phyloP scores from a whole-genome alignment of 2,888 invertebrate species.

The Diadegma fenestrale region DNA sequence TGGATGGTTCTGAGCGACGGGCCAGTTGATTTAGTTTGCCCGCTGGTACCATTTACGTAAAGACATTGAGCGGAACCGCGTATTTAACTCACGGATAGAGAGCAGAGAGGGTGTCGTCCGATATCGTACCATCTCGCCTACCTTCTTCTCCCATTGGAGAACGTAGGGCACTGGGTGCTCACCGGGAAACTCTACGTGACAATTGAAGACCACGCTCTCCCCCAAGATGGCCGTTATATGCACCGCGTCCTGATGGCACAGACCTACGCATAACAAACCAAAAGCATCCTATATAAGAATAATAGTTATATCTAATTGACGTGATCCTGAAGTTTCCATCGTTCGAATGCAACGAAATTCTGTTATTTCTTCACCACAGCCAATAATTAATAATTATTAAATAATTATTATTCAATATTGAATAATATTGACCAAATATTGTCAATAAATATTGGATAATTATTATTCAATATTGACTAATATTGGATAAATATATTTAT shows the following conservation, averaged over 20 bases:
- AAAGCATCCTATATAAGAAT: background rate
- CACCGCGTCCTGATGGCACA: slow-evolving; percentile 95
- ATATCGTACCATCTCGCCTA: slow-evolving; percentile 98
- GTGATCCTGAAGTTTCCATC: no score
- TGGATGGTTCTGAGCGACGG: background rate
- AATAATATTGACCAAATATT: no score
- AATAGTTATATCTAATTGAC: no score
- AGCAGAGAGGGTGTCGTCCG: slow-evolving; percentile 84
- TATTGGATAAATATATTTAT: background rate
- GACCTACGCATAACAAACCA: slow-evolving; percentile 85
- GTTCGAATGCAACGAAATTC: no score
- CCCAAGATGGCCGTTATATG: slow-evolving; percentile 99
- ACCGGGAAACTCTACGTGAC: slow-evolving; percentile 98
- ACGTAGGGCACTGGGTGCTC: slow-evolving; percentile 98
- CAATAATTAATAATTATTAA: no score
- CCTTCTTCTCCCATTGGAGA: slow-evolving; percentile 99
- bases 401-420: no score
- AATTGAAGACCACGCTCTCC: slow-evolving; percentile 98
- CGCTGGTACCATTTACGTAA: slow-evolving; percentile 73
- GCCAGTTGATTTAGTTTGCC: slow-evolving; percentile 30
- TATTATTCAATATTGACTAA: no score
- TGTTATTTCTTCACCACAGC: no score
- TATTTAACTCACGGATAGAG: slow-evolving; percentile 84
- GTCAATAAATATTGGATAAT: no score
- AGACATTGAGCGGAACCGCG: slow-evolving; percentile 79